Evolutionary conservation across 1,140 invertebrate genomes (phyloP).

Genomic region (Calephelis virginiensis): DNA sequence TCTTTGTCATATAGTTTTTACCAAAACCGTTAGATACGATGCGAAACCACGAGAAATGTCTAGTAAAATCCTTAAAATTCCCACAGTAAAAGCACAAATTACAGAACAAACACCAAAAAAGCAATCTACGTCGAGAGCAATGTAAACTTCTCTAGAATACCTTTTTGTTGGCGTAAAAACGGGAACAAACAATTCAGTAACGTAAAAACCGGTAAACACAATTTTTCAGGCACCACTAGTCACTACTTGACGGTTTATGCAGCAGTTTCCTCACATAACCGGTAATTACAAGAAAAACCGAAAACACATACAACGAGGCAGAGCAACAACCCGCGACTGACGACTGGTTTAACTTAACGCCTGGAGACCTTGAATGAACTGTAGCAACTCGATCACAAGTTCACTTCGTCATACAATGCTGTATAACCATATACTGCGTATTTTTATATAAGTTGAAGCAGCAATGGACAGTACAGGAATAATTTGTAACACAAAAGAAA

Average conservation of each 20-base stretch:
- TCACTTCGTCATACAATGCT: not conserved
- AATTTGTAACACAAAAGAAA: not conserved
- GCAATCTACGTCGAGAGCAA: not conserved
- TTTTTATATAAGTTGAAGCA: not conserved
- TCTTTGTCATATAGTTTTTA: no score
- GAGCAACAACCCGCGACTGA: conserved; percentile 28
- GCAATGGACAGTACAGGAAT: not conserved
- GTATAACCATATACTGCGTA: not conserved
- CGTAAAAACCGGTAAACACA: conserved; percentile 5
- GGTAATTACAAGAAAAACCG: not conserved
- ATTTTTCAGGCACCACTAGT: not conserved
- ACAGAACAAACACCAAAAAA: conserved; percentile 6
- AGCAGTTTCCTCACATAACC: not conserved
- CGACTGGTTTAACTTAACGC: conserved; percentile 9
- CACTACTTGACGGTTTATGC: not conserved
- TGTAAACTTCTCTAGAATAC: conserved; percentile 10
- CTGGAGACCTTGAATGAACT: conserved; percentile 19
- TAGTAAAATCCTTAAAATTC: not conserved
- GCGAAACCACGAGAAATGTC: no score
- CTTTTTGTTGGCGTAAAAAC: conserved; percentile 1
- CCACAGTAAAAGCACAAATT: not conserved
- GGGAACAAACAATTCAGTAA: not conserved
- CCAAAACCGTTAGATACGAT: no score
- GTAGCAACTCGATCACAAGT: conserved; percentile 21
- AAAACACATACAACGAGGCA: not conserved